These are phyloP conservation scores for Zapus hudsonius DNA, from an alignment of 2,113 vertebrate species.

Conservation along the genomic window DNA sequence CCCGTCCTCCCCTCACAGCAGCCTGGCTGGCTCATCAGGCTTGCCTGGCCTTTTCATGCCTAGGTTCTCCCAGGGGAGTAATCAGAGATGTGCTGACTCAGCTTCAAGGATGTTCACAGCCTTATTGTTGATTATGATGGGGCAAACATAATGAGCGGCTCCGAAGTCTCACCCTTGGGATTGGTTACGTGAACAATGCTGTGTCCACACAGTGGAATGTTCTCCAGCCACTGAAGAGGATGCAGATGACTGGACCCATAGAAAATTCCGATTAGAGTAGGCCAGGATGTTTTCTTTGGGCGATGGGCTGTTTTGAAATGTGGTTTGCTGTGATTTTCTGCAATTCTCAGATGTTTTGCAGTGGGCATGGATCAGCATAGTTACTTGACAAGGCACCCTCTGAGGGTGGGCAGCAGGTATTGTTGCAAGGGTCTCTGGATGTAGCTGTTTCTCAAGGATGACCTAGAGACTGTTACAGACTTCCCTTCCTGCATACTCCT, in stretches of 20 bases:
- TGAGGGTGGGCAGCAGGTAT: too few relatives aligned
- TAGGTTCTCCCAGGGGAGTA: neutral
- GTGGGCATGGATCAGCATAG: too few relatives aligned
- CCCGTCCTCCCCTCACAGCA: too few relatives aligned
- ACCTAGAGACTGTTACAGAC: too few relatives aligned
- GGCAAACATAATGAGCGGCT: too few relatives aligned
- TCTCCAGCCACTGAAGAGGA: neutral
- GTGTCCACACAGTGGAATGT: neutral
- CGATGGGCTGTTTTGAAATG: neutral
- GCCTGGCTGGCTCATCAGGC: neutral
- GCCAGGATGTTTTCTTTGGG: neutral
- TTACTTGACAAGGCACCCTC: too few relatives aligned
- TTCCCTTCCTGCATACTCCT: too few relatives aligned
- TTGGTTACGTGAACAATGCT: rapidly evolving
- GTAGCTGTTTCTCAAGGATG: too few relatives aligned
- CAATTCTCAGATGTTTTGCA: too few relatives aligned
- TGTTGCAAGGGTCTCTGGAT: too few relatives aligned
- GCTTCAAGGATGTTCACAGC: neutral
- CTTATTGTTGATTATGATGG: neutral
- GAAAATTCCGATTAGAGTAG: neutral
- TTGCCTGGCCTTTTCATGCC: too few relatives aligned
- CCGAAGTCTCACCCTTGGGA: neutral
- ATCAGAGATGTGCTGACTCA: neutral
- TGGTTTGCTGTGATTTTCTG: neutral
- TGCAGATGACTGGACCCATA: neutral